Base-by-base conservation (phyloP, 2,113 vertebrate species). In the Scortum barcoo region DNA sequence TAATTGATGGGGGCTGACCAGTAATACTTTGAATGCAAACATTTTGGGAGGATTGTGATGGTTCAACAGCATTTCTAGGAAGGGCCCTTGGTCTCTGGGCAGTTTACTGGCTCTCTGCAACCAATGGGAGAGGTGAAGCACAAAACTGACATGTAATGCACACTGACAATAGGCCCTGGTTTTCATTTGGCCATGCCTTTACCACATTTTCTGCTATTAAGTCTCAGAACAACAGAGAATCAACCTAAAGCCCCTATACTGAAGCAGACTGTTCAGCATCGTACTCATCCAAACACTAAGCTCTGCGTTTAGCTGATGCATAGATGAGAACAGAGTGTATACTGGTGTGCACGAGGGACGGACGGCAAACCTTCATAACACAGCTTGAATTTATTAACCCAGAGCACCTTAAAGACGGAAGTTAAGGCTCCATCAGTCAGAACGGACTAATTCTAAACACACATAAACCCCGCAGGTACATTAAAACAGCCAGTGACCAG, bases 61-160 rank as follows among this genome's bases (percentile, higher is more conserved):
- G 94, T 95, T 95, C 91, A 92, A 91, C 92, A 89, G 84, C 82
- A 74, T 92, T 94, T 93, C 90, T 84, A 85, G 86, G 91, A 91
- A 93, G 85, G 78, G 76, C 71, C 78, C 58, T 69, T 11, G 46
- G 81, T 86, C 89, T 88, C 81, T 60, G 88, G 85, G 86, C 90
- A 82, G 85, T 86, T 89, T 86, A 67, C 80, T 78, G 79, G 83
- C 89, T 79, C 85, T 74, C 61, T 85, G 80, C 6, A 58, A 89
- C 71, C 83, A 74, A 68, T 61, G 70, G 79, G 78, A 91, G 81
- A 93, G 83, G 82, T 86, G 70, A 87, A 83, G 79, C 70, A 20
- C 40, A n/a, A 53, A 68, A 72, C 80, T 89, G 81, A 90, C 74
- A 76, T 61, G 76, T 92, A 91, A 95, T 90, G 51, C 81, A 75